Percentiles rank a stretch among this genome's conserved stretches.
These are phyloP conservation scores for Melospiza melodia DNA, from an alignment of 2,113 vertebrate genomes.

Conservation along the genomic window DNA sequence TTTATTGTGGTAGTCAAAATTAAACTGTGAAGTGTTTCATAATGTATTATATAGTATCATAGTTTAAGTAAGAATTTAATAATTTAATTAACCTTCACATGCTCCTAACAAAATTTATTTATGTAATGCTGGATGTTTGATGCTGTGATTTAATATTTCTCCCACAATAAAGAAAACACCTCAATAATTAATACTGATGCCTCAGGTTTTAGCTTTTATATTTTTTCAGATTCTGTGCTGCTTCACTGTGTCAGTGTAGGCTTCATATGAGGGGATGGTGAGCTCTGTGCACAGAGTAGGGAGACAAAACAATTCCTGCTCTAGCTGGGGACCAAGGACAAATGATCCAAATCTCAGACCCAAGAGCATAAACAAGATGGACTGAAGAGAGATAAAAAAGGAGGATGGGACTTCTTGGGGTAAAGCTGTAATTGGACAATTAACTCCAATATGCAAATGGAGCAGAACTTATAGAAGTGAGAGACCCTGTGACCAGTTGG, in stretches of 20 bases:
- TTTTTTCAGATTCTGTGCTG: background rate
- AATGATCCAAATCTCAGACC: background rate
- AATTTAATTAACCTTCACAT: background rate
- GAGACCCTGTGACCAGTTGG: background rate
- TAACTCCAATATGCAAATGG: background rate
- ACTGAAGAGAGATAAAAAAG: background rate
- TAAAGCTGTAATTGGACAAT: background rate
- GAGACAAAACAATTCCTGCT: background rate
- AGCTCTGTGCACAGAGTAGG: background rate
- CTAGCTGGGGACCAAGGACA: background rate
- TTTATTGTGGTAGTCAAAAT: background rate
- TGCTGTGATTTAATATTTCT: constrained; percentile 42
- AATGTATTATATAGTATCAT: background rate
- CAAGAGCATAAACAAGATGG: background rate
- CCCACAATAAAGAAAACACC: constrained; percentile 21
- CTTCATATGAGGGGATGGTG: background rate
- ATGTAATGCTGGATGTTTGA: constrained; percentile 12
- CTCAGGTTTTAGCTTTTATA: background rate
- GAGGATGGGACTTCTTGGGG: background rate
- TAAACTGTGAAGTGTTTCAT: background rate
- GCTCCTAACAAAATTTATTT: background rate
- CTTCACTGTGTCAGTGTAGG: background rate
- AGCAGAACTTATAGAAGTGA: background rate
- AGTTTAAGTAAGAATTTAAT: background rate
- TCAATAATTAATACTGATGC: constrained; percentile 44